Percentiles rank a stretch among this genome's conserved stretches.
These are phyloP conservation scores for Pharmacophagus antenor DNA, from an alignment of 2,888 invertebrate genomes.

Conservation along the genomic window DNA sequence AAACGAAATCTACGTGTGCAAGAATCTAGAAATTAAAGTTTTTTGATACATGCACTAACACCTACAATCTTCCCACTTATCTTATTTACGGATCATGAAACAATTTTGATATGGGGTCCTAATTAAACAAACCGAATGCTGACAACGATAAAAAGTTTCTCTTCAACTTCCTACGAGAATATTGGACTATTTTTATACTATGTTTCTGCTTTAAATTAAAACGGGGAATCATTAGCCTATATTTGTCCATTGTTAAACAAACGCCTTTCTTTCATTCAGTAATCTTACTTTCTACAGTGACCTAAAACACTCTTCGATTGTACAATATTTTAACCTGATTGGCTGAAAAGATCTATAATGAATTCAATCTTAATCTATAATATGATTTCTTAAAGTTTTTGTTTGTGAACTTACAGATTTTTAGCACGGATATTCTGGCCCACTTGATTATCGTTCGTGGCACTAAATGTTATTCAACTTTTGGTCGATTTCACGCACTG, in stretches of 20 bases:
- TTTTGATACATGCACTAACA: background rate
- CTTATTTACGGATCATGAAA: constrained; percentile 72
- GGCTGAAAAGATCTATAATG: no score
- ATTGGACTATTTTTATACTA: background rate
- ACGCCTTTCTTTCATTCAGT: no score
- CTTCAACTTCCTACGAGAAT: background rate
- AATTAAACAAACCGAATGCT: constrained; percentile 42
- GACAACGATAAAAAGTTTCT: background rate
- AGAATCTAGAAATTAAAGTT: background rate
- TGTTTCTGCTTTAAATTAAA: background rate
- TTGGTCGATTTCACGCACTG: constrained; percentile 23
- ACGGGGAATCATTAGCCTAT: no score
- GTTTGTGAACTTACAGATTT: no score
- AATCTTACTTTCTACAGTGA: no score
- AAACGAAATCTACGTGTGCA: background rate
- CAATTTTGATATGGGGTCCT: constrained; percentile 61
- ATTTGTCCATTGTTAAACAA: no score
- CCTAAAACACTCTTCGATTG: no score
- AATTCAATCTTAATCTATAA: no score
- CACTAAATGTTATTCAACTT: constrained; percentile 14
- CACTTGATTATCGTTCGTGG: no score
- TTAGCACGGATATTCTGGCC: no score
- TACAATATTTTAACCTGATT: no score
- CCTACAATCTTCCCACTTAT: constrained; percentile 40
- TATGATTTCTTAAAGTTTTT: no score